Evolutionary conservation across 2,888 invertebrate species (phyloP), one percentile per base, ranked within the genome.

Genomic region (Oxyscelio sp.): DNA sequence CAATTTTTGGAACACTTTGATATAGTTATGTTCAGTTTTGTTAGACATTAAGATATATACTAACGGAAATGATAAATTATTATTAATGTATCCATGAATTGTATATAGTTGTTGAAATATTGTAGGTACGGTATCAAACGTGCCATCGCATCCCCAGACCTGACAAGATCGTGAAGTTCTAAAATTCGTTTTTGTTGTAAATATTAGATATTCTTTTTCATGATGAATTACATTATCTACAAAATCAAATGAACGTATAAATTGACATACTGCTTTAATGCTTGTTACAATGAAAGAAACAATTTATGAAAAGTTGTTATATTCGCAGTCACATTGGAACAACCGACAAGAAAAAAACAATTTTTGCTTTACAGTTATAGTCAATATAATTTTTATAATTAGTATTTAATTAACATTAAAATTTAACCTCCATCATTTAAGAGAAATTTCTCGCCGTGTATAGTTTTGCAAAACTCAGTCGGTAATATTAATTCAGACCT

Each of bases 81-180:
- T n/a, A 5, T 61, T 61, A n/a, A 40, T 13, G 9, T 22, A n/a
- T 2, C 45, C 63, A 27, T 63, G 31, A 5, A 63, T 48, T 15
- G 63, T 48, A 27, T 63, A 63, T 31, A 63, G 48, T 15, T 63
- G 63, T 19, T 2, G 45, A 48, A 45, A 63, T 27, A 63, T 15
- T 27, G 21, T 22, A 22, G 63, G 63, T 27, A 63, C 48, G 5
- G 63, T 63, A 8, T 24, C 45, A 19, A 63, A 63, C 3, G 63
- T 63, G 17, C 63, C 63, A 63, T 63, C 63, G 9, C 15, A 24
- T 17, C 17, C 8, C 59, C 40, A 59, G 19, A 59, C 13, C 8
- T 38, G 13, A 15, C 59, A 59, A 8, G 59, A 38, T 4, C 38
- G 38, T 19, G 38, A 15, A 34, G 8, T 11, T 21, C 21, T 4